Conservation (phyloP, 1,140 invertebrate genomes). For the Acromyrmex echinatior region DNA sequence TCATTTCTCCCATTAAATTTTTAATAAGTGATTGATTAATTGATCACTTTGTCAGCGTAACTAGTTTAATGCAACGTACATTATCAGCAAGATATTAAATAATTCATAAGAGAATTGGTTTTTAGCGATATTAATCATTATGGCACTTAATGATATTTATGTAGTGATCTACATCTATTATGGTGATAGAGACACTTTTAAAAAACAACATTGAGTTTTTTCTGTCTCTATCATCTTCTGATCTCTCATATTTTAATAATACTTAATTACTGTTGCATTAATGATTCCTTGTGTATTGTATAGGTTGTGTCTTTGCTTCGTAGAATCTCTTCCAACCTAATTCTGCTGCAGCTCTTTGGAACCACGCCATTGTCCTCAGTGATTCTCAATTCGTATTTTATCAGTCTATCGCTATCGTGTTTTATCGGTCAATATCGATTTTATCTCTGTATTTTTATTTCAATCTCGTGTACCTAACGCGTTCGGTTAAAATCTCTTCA, state of each 20-base stretch:
- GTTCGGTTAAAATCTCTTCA: slow-evolving; percentile 11
- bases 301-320: slow-evolving; percentile 13
- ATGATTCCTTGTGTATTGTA: slow-evolving; percentile 28
- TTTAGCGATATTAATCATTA: neutral
- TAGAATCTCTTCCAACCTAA: slow-evolving; percentile 32
- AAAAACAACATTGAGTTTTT: neutral
- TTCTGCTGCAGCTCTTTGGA: slow-evolving; percentile 44
- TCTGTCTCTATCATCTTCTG: neutral
- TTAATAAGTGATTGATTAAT: neutral
- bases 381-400: slow-evolving; percentile 28
- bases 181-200: neutral
- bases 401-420: neutral
- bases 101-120: slow-evolving; percentile 8
- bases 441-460: slow-evolving; percentile 13
- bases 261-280: slow-evolving; percentile 41
- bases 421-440: neutral
- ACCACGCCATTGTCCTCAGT: slow-evolving; percentile 22
- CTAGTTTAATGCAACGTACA: neutral
- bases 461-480: neutral
- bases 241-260: slow-evolving; percentile 27
- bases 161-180: neutral
- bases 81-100: slow-evolving; percentile 7
- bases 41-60: neutral
- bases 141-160: slow-evolving; percentile 8
- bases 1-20: neutral